These are phyloP conservation scores for Xenus cinereus DNA, from an alignment of 2,113 vertebrate species.

Conservation along the genomic window DNA sequence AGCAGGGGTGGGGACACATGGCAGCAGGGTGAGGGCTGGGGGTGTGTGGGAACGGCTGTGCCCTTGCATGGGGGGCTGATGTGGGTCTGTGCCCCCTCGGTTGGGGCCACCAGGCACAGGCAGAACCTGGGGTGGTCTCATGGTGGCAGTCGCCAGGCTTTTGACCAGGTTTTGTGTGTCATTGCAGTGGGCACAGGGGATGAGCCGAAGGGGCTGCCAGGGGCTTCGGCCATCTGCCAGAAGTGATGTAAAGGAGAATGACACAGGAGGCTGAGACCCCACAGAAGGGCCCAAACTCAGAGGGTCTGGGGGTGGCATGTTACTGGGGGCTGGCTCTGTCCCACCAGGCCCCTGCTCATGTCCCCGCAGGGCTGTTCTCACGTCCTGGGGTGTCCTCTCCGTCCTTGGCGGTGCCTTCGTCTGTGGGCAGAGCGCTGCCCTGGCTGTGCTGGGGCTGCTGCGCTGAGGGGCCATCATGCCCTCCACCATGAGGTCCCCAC, in stretches of 20 bases:
- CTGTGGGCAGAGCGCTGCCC: conserved; percentile 91
- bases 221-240: background rate
- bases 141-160: background rate
- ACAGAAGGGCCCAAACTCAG: background rate
- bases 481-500: accelerated
- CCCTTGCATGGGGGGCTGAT: accelerated
- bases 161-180: background rate
- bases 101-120: accelerated
- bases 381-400: conserved; percentile 83
- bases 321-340: background rate
- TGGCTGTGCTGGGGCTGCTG: conserved; percentile 81
- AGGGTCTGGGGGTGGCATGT: background rate
- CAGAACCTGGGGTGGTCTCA: accelerated
- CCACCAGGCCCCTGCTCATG: background rate
- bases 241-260: background rate
- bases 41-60: accelerated
- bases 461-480: background rate
- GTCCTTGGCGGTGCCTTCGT: conserved; percentile 87
- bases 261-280: background rate
- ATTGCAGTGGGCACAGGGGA: background rate
- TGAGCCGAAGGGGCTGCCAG: background rate
- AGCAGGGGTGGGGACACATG: accelerated
- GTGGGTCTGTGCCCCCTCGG: background rate
- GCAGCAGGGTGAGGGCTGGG: background rate
- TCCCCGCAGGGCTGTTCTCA: conserved; percentile 74